Evolutionary conservation across 2,113 vertebrate species (phyloP).

Genomic region (Silurus meridionalis): DNA sequence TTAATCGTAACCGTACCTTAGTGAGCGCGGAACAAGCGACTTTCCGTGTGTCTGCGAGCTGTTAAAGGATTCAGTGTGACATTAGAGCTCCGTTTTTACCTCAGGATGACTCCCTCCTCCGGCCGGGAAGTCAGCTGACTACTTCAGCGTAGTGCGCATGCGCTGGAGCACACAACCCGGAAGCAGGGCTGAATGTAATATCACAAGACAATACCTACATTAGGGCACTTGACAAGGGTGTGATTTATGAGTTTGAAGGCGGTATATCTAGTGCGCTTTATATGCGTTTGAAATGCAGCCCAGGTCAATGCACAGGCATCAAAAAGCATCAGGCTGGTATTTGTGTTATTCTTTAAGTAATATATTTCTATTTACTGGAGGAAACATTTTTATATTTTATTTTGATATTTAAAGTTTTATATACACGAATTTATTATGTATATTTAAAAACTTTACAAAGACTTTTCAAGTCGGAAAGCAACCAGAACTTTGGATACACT

Average conservation of each 20-base stretch:
- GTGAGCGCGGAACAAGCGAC: slow-evolving; percentile 8
- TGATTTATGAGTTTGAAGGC: neutral
- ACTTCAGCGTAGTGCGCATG: slow-evolving; percentile 18
- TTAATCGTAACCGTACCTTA: slow-evolving; percentile 41
- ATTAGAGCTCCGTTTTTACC: slow-evolving; percentile 13
- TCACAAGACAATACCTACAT: neutral
- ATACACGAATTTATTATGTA: too few relatives aligned
- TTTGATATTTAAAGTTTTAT: too few relatives aligned
- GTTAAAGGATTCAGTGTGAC: slow-evolving; percentile 40
- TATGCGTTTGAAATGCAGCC: neutral
- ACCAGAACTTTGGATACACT: too few relatives aligned
- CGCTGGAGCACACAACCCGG: neutral
- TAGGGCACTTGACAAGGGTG: neutral
- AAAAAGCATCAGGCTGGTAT: neutral
- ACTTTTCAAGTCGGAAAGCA: too few relatives aligned
- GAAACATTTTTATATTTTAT: too few relatives aligned
- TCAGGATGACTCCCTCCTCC: slow-evolving; percentile 30
- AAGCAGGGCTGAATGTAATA: neutral
- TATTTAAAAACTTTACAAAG: too few relatives aligned
- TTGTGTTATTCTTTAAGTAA: neutral
- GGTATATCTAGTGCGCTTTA: slow-evolving; percentile 1
- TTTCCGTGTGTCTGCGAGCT: slow-evolving; percentile 16
- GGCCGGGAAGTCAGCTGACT: slow-evolving; percentile 51
- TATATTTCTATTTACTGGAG: too few relatives aligned
- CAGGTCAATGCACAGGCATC: neutral